A percentile compares a stretch with the other conserved stretches of the same genome.
Conservation (phyloP, 2,888 invertebrate species). For the Cheilosia variabilis region DNA sequence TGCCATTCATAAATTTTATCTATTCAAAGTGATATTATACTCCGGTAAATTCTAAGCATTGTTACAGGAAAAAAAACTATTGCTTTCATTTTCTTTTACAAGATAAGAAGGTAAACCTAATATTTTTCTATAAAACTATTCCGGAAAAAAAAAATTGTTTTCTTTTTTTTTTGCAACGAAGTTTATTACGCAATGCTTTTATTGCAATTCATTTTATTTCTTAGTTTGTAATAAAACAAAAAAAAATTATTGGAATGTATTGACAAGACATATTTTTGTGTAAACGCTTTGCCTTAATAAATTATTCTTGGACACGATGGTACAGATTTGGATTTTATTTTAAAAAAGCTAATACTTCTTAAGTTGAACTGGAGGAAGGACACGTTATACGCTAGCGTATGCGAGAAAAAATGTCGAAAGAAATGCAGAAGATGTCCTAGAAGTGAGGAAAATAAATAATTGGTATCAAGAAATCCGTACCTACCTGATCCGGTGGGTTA, state of each 20-base stretch:
- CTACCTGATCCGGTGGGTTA: no score
- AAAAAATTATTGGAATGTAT: slow-evolving; percentile 64
- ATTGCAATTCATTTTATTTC: slow-evolving; percentile 76
- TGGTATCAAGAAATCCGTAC: no score
- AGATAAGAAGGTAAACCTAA: neutral
- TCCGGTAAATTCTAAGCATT: slow-evolving; percentile 25
- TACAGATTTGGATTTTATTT: neutral
- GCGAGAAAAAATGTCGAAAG: no score
- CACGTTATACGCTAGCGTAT: no score
- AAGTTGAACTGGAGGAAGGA: no score
- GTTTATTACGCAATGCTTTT: slow-evolving; percentile 77
- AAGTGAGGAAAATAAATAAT: no score
- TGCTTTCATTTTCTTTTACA: slow-evolving; percentile 26
- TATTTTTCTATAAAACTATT: slow-evolving; percentile 35
- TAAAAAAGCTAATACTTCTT: no score
- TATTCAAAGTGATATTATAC: slow-evolving; percentile 44
- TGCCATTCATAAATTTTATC: slow-evolving; percentile 20
- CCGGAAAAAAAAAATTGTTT: slow-evolving; percentile 6
- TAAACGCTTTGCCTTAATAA: slow-evolving; percentile 83
- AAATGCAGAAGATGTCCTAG: no score
- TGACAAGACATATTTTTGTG: slow-evolving; percentile 81
- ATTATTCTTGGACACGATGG: slow-evolving; percentile 37
- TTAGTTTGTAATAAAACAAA: slow-evolving; percentile 40
- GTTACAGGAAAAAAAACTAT: slow-evolving; percentile 26
- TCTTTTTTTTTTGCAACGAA: slow-evolving; percentile 64